A percentile compares a stretch with the other conserved stretches of the same genome.
Conservation (phyloP, 2,888 invertebrate genomes). For the Phania funesta region DNA sequence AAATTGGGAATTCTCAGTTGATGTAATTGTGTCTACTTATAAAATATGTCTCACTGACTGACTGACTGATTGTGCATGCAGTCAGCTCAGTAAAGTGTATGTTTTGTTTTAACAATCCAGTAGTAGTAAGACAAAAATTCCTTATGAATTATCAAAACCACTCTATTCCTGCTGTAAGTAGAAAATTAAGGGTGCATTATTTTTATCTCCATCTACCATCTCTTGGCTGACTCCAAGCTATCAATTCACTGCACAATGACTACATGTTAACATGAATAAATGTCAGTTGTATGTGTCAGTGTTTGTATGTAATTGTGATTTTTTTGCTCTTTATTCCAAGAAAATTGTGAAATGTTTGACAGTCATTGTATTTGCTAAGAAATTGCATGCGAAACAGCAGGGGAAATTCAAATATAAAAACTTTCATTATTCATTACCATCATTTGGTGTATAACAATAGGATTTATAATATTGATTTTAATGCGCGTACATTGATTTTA, state of each 20-base stretch:
- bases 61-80: background rate
- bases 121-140: conserved; percentile 47
- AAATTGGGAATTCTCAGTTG: conserved; percentile 57
- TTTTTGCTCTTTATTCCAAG: background rate
- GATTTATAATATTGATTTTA: conserved; percentile 49
- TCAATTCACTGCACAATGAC: conserved; percentile 48
- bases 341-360: conserved; percentile 44
- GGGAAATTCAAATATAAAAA: conserved; percentile 23
- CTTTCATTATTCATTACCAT: conserved; percentile 41
- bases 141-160: conserved; percentile 60
- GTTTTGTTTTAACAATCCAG: background rate
- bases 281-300: conserved; percentile 59
- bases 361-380: conserved; percentile 30
- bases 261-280: conserved; percentile 60
- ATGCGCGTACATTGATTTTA: conserved; percentile 16
- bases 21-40: conserved; percentile 62
- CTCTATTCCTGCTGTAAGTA: conserved; percentile 14
- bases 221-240: conserved; percentile 13
- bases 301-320: background rate
- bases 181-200: conserved; percentile 45
- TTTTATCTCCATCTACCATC: conserved; percentile 19
- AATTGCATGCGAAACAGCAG: conserved; percentile 40
- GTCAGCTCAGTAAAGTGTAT: background rate
- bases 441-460: conserved; percentile 17
- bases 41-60: conserved; percentile 19